Evolutionary conservation across 2,888 invertebrate genomes (phyloP).

Genomic region (Heliconius sara): DNA sequence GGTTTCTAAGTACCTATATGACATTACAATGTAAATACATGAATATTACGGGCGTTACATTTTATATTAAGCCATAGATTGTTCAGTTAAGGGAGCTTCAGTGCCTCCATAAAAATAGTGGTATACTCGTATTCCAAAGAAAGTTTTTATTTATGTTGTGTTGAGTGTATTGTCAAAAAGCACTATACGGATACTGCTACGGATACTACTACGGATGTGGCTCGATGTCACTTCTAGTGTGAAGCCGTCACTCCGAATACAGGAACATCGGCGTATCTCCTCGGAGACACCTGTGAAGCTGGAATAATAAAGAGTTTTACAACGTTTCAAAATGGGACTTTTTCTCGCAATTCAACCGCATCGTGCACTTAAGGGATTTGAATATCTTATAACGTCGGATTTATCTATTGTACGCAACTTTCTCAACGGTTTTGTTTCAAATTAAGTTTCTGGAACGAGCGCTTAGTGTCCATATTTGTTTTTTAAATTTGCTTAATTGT

Average conservation of each 20-base stretch:
- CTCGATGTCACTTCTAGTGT: constrained; percentile 28
- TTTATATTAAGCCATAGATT: constrained; percentile 48
- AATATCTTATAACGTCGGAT: constrained; percentile 81
- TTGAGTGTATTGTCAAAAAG: constrained; percentile 25
- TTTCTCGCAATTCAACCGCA: constrained; percentile 82
- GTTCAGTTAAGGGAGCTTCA: constrained; percentile 36
- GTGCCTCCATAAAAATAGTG: constrained; percentile 1
- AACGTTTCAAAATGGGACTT: constrained; percentile 81
- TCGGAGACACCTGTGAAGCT: constrained; percentile 78
- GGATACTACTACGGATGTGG: constrained; percentile 5
- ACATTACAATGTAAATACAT: constrained; percentile 64
- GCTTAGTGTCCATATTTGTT: constrained; percentile 52
- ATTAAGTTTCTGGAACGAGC: constrained; percentile 70
- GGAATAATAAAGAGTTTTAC: constrained; percentile 83
- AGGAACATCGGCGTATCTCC: constrained; percentile 63
- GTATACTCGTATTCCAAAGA: background rate
- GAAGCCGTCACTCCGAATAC: constrained; percentile 55
- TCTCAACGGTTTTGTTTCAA: constrained; percentile 68
- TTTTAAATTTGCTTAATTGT: constrained; percentile 13
- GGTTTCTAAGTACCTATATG: constrained; percentile 52
- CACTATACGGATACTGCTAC: background rate
- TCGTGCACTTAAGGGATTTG: constrained; percentile 84
- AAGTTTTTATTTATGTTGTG: background rate
- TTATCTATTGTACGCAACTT: constrained; percentile 76
- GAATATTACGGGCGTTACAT: constrained; percentile 53